Evolutionary conservation across 2,113 vertebrate species (phyloP).

Genomic region (Eleginops maclovinus): DNA sequence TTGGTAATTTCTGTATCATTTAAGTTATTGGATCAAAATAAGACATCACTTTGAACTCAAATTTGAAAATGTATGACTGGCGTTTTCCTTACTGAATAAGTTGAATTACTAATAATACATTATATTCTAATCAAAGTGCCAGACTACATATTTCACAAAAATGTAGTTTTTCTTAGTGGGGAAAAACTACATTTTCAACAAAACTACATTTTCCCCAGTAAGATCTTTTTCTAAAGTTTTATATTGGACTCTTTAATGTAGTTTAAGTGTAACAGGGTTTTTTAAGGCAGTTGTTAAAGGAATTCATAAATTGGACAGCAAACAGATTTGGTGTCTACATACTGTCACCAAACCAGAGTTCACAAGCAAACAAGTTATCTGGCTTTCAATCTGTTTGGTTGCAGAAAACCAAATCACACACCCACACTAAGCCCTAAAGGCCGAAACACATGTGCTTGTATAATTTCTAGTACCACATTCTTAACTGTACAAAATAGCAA

Average conservation of each 20-base stretch:
- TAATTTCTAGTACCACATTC: not conserved
- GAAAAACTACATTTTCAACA: too few species aligned
- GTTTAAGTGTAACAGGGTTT: too few species aligned
- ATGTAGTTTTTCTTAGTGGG: too few species aligned
- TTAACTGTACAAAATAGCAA: not conserved
- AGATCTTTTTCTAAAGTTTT: too few species aligned
- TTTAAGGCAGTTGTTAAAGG: not conserved
- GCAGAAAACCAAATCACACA: not conserved
- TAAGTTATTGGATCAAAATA: too few species aligned
- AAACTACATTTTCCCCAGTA: too few species aligned
- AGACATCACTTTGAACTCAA: not conserved
- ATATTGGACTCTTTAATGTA: too few species aligned
- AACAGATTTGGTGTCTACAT: not conserved
- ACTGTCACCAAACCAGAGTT: not conserved
- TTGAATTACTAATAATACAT: not conserved
- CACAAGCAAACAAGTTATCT: not conserved
- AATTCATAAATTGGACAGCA: not conserved
- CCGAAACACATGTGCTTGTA: not conserved
- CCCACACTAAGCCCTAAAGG: not conserved
- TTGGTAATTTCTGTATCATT: constrained; percentile 19
- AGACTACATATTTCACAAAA: not conserved
- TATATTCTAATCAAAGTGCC: not conserved
- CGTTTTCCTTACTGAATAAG: not conserved
- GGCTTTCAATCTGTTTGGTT: not conserved
- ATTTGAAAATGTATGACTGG: too few species aligned